Base-by-base conservation (phyloP, 1,140 invertebrate genomes). In the Ceratina calcarata region DNA sequence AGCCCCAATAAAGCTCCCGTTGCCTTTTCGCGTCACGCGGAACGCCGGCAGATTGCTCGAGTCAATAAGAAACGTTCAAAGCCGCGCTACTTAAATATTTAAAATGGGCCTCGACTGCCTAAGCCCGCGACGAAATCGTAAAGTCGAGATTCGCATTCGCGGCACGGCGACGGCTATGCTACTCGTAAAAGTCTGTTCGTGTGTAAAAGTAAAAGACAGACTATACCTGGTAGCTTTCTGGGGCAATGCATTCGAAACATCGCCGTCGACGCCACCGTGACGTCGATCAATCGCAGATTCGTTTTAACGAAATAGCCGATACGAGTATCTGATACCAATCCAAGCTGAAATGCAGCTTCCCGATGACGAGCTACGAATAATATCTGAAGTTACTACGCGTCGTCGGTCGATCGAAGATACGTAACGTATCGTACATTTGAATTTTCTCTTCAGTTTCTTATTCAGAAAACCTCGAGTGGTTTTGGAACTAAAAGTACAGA, bases 341-440 rank as follows among this genome's bases (percentile, higher is more conserved):
- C 13, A 4, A 3, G 13, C n/a, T 58, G 32, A 32, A 45, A 45
- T n/a, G 55, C 15, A 62, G 24, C 45, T 80, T 61, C 49, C n/a
- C 20, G 16, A 27, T n/a, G 24, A 20, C 4, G 22, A 78, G 62
- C 51, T 49, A 24, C 49, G 68, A 64, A 22, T 61, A 37, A 71
- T 78, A 70, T 22, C n/a, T n/a, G 16, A 37, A 62, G 49, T 8
- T 4, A 12, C 8, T 51, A 67, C 6, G 37, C 24, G 20, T 32
- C 27, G 27, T 32, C 55, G 18, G 15, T 18, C 66, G 77, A 75
- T 85, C 2, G 27, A 32, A 32, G 27, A 32, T 4, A 85, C 85
- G 69, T 78, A 85, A 75, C 49, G 27, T 20, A 58, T 58, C 37
- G 20, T 37, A 32, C 2, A 32, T 32, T 32, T 32, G 2, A 4